Evolutionary conservation across 2,797 vertebrate species (phyloP).

Genomic region (Xiphorhynchus erythropygius): DNA sequence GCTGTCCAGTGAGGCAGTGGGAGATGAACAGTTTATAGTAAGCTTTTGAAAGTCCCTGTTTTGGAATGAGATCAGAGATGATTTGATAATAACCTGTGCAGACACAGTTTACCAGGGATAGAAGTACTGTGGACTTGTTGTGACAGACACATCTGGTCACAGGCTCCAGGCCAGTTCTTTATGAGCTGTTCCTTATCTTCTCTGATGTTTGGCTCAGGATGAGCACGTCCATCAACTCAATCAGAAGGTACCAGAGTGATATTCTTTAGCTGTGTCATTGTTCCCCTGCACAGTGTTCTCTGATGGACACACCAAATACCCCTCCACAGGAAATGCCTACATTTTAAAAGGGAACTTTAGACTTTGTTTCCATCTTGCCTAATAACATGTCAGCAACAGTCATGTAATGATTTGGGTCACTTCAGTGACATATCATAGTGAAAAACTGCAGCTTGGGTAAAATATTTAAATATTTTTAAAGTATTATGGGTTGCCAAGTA

Average conservation of each 20-base stretch:
- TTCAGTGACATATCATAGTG: not conserved
- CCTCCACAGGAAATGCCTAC: not conserved
- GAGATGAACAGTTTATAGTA: rapidly evolving
- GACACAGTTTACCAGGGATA: not conserved
- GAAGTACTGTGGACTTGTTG: not conserved
- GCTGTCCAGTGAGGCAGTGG: rapidly evolving
- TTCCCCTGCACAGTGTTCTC: not conserved
- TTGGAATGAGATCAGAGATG: not conserved
- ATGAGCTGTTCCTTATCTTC: not conserved
- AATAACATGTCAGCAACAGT: not conserved
- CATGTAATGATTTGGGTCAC: not conserved
- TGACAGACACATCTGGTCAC: not conserved
- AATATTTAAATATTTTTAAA: not conserved
- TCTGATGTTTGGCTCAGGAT: not conserved
- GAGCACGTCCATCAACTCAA: not conserved
- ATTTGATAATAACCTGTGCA: not conserved
- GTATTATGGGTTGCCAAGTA: not conserved
- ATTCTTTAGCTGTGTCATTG: not conserved
- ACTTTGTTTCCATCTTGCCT: not conserved
- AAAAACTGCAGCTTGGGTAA: not conserved
- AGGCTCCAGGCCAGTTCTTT: not conserved
- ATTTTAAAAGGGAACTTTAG: not conserved
- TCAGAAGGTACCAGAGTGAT: not conserved
- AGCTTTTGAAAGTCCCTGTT: not conserved
- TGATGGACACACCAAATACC: not conserved